Percentiles rank a stretch among this genome's conserved stretches.
phyloP scores from a whole-genome alignment of 1,140 invertebrate genomes.

The Trinorchestia longiramus region DNA sequence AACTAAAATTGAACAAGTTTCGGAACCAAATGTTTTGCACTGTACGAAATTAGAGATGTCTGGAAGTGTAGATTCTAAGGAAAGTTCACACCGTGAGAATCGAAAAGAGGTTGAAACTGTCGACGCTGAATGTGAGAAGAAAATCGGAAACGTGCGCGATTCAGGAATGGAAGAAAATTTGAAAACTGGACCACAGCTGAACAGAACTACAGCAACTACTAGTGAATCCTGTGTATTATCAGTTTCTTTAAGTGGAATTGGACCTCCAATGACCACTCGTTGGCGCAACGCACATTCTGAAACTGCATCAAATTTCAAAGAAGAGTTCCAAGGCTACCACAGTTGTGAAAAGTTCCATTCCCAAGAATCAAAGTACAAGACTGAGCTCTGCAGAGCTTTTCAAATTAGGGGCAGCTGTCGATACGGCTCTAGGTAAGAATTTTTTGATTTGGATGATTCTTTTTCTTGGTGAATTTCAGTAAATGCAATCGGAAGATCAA shows the following conservation, averaged over 20 bases:
- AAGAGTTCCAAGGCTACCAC: neutral
- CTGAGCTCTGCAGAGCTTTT: conserved; percentile 3
- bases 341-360: neutral
- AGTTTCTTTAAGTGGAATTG: neutral
- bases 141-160: neutral
- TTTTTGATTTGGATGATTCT: neutral
- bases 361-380: conserved; percentile 25
- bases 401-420: neutral
- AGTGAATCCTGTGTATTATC: neutral
- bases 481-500: neutral
- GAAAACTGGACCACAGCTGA: neutral
- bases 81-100: neutral
- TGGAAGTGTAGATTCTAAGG: neutral
- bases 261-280: neutral
- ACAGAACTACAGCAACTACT: neutral
- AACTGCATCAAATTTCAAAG: neutral
- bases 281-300: neutral
- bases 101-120: neutral
- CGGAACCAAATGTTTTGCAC: neutral
- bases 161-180: neutral
- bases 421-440: neutral
- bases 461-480: neutral
- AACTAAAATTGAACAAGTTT: neutral
- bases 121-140: neutral
- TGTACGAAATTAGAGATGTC: neutral